Conservation (phyloP, 2,797 vertebrate species). For the Chanos chanos region DNA sequence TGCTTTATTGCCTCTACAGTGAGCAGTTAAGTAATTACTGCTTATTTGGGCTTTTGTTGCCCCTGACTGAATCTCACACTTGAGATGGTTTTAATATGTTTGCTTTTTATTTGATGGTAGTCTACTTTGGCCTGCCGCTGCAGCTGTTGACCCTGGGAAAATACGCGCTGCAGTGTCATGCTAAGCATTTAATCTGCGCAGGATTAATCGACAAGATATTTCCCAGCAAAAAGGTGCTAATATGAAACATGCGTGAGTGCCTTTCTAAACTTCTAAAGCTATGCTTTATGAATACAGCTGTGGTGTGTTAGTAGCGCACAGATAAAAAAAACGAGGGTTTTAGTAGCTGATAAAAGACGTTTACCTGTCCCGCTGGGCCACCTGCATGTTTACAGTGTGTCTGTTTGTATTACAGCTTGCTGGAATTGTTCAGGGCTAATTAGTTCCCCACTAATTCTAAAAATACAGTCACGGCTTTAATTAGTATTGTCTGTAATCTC, state of each 20-base stretch:
- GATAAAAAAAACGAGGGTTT: constrained; percentile 44
- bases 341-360: constrained; percentile 52
- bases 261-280: not conserved
- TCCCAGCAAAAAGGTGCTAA: no score
- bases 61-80: constrained; percentile 81
- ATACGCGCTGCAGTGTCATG: constrained; percentile 64
- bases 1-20: constrained; percentile 79
- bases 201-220: no score
- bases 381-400: constrained; percentile 23
- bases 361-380: constrained; percentile 36
- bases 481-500: constrained; percentile 62
- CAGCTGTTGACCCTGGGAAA: constrained; percentile 67
- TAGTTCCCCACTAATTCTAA: constrained; percentile 60
- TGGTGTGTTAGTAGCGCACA: constrained; percentile 41
- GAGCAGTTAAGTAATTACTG: constrained; percentile 80
- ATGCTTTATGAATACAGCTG: not conserved
- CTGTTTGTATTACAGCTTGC: constrained; percentile 46
- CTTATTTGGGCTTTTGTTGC: constrained; percentile 83
- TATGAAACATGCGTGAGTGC: constrained; percentile 26
- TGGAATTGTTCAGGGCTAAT: constrained; percentile 57
- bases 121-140: constrained; percentile 76
- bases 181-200: constrained; percentile 62
- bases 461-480: constrained; percentile 65
- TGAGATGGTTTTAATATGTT: constrained; percentile 83
- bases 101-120: constrained; percentile 76